Evolutionary conservation across 2,888 invertebrate species (phyloP), one percentile per base, ranked within the genome.

Genomic region (Lycocerus yunnanus): DNA sequence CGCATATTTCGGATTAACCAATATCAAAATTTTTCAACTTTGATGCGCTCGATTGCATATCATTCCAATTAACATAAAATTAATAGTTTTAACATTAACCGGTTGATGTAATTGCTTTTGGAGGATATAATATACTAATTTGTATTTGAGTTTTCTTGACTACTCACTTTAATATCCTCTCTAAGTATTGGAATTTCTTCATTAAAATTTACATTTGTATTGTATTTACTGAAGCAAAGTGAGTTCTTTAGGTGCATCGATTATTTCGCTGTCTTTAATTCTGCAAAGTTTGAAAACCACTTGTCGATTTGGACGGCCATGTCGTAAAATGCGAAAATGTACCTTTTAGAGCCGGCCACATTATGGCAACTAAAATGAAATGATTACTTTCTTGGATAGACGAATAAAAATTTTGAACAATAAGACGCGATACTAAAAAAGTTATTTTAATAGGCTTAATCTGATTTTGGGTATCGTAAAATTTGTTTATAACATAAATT

Each of bases 391-490:
- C 15, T 63, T 63, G 18, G 18, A 18, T 14, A n/a, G 61, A 8
- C 61, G n/a, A 63, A 63, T 63, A 63, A 63, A 63, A 63, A 63
- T 63, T 63, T 63, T 18, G 61, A 63, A 18, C 15, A 20, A 63
- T 43, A 59, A 67, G 67, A 21, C n/a, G 27, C 18, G 60, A 13
- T 27, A 21, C 27, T 60, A 72, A 72, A 67, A 43, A 67, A 61
- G 68, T 72, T 72, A 72, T 72, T 43, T 67, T 72, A 72, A 68
- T 72, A 60, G 27, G 5, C 14, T 27, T 72, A 72, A 72, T 72
- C 72, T 72, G 68, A 72, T 68, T 67, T 72, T 60, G 27, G 68
- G 72, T 27, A 27, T 68, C 72, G 60, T 72, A 71, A 71, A 71
- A 71, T 66, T 72, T 72, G 13, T 72, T 72, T 72, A 67, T 72